Percentiles rank a stretch among this genome's conserved stretches.
phyloP scores from a whole-genome alignment of 2,888 invertebrate genomes.

The Lasioglossum villosulum region DNA sequence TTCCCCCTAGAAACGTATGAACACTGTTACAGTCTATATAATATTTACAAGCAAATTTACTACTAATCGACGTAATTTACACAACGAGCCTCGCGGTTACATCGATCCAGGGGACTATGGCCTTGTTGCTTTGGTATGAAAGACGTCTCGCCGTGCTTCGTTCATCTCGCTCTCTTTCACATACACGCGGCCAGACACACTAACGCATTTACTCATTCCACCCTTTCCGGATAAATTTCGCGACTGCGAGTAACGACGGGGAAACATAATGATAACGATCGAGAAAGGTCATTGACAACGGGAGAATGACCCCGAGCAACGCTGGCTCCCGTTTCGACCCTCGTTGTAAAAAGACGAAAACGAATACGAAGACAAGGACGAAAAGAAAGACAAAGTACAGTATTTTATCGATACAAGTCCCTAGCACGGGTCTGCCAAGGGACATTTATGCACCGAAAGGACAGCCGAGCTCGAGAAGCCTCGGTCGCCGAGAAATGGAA shows the following conservation, averaged over 20 bases:
- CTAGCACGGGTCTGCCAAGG: no score
- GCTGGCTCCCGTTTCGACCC: not conserved
- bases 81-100: not conserved
- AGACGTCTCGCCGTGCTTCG: not conserved
- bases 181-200: not conserved
- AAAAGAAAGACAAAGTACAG: not conserved
- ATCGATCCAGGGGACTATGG: conserved; percentile 13
- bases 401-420: no score
- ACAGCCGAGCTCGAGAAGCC: no score
- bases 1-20: conserved; percentile 7
- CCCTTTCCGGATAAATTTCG: not conserved
- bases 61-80: not conserved
- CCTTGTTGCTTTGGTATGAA: conserved; percentile 73
- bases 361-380: not conserved
- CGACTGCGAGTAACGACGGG: not conserved
- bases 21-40: not conserved
- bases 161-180: not conserved
- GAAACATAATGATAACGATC: no score
- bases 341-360: not conserved
- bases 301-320: not conserved
- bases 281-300: no score
- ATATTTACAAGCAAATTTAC: not conserved
- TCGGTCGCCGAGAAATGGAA: no score
- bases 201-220: not conserved
- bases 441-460: no score